Percentiles rank a stretch among this genome's conserved stretches.
phyloP scores from a whole-genome alignment of 92 coral and sea anemone species.

The Palythoa heliodiscus region DNA sequence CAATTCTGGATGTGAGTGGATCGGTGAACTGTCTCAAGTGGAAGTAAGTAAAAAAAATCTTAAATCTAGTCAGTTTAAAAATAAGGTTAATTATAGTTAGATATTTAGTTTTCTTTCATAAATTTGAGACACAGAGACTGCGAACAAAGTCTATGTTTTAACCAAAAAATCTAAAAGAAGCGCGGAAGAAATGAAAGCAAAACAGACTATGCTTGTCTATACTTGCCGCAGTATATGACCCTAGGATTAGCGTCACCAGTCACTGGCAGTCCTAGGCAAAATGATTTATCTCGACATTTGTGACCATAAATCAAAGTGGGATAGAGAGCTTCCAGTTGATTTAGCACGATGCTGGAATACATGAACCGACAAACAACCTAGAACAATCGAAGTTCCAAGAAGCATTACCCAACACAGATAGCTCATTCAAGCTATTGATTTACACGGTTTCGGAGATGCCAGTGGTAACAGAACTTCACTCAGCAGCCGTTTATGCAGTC shows the following conservation, averaged over 20 bases:
- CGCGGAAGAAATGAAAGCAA: too few relatives aligned
- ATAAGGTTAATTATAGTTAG: too few relatives aligned
- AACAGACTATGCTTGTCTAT: too few relatives aligned
- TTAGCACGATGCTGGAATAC: conserved; percentile 1
- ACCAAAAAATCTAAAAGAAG: too few relatives aligned
- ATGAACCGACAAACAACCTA: neutral
- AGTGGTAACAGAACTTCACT: conserved; percentile 7
- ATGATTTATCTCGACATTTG: neutral
- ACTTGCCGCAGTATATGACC: neutral
- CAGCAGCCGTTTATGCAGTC: conserved; percentile 33
- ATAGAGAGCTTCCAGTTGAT: conserved; percentile 10
- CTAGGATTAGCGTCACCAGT: neutral
- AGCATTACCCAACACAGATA: conserved; percentile 6
- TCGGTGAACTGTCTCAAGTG: too few relatives aligned
- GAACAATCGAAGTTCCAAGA: conserved; percentile 11
- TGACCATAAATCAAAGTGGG: conserved; percentile 5
- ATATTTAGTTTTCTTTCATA: too few relatives aligned
- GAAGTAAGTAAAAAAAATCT: too few relatives aligned
- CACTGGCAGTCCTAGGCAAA: neutral
- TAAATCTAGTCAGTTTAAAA: too few relatives aligned
- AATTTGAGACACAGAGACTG: too few relatives aligned
- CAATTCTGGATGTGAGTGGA: too few relatives aligned
- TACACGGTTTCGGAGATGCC: conserved; percentile 25
- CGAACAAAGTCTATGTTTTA: neutral
- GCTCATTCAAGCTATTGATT: conserved; percentile 24